Evolutionary conservation across 2,888 invertebrate genomes (phyloP), one percentile per base, ranked within the genome.

Genomic region (Sylvicola cinctus): DNA sequence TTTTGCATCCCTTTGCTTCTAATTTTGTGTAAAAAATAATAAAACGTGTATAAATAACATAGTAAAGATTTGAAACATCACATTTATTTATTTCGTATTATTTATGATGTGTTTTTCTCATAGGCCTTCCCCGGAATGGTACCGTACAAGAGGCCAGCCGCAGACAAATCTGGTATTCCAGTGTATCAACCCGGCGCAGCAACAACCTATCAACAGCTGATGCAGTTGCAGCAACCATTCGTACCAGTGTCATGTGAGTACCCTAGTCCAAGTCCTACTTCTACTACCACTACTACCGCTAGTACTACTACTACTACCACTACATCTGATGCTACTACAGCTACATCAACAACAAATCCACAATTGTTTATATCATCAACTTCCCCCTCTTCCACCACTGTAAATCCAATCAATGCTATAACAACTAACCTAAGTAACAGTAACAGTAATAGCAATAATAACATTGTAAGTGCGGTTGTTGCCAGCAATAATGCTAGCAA

Each of bases 241-340:
- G 87, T 88, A 76, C 87, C 88, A 75, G 87, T 88, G 70, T 87
- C 90, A 81, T 90, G 88, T 90, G 88, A 91, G 88, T 87, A 81
- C 78, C 48, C 48, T 45, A 47, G 45, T 45, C 46, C 47, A 44
- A 46, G 44, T 46, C 45, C 47, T 48, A 45, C 49, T 45, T 29
- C 38, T 36, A 30, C 36, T 32, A 33, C 34, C 28, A 45, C 47
- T 47, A 46, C 48, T 46, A 44, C 44, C 47, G 45, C 28, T 13
- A 13, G 12, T 13, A 13, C 28, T 13, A 28, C 28, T 11, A 11
- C 11, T 13, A 8, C n/a, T 28, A n/a, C 28, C 14, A n/a, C 6
- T 13, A 28, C 28, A 28, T 13, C 28, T 13, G n/a, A n/a, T 13
- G 14, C 12, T 28, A 13, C 14, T 28, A 28, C 14, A 13, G 28